Base-by-base conservation (phyloP, 2,888 invertebrate genomes). In the Cryptophagus acutangulus region DNA sequence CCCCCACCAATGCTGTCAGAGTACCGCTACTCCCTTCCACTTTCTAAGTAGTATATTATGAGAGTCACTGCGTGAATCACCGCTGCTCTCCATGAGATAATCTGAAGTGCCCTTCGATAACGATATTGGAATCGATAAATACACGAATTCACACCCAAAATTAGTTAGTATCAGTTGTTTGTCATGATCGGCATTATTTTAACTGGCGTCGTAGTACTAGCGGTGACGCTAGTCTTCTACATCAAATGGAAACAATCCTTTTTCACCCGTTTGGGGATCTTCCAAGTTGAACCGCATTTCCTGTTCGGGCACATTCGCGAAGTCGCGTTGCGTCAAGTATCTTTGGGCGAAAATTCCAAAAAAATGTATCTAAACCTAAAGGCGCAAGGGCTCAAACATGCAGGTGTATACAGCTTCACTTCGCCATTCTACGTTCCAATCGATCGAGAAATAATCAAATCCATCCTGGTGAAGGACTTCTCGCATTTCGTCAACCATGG, bases 401-500 rank as follows among this genome's bases (percentile, higher is more conserved):
- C 54, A 1, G 61, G 61, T n/a, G 31, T 46, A n/a, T 58, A 53
- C 31, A 41, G 49, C 4, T 46, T 55, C 17, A 12, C 38, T 5
- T 28, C 29, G 20, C 54, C 53, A n/a, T 17, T 40, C 3, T 48
- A 50, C 9, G 34, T 59, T 6, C 47, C 52, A 8, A 38, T 51
- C 0, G 57, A 61, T 45, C 36, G 51, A 8, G 54, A 59, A 15
- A 38, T 56, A 15, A 17, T 53, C 5, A 58, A 55, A 39, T 66
- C 70, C 26, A 65, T 81, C 10, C 54, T 80, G 52, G 72, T 74
- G 20, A 75, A 71, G 45, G 79, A 81, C 51, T 81, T 78, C 46
- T 64, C 64, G 2, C 66, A 75, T 56, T 81, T 82, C 45, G 74
- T 74, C 55, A 77, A 79, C 41, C 76, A 79, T 34, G 78, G 78